These are phyloP conservation scores for Chaenocephalus aceratus DNA, from an alignment of 2,113 vertebrate genomes.

Conservation along the genomic window DNA sequence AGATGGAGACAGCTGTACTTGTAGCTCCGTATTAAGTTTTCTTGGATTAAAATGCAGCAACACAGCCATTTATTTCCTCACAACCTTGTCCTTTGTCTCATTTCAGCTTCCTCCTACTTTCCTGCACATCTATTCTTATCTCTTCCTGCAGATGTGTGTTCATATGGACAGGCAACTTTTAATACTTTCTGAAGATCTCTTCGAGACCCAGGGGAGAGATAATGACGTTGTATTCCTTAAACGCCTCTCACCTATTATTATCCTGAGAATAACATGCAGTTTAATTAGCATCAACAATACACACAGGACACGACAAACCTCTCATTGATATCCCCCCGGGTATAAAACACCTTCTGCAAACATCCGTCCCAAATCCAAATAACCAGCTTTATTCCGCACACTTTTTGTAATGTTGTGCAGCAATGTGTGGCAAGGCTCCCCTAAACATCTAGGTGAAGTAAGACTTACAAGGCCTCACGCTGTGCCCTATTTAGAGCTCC, in stretches of 20 bases:
- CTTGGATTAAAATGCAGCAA: slow-evolving; percentile 2
- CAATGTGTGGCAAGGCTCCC: slow-evolving; percentile 31
- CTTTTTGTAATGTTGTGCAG: slow-evolving; percentile 31
- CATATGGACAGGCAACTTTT: slow-evolving; percentile 23
- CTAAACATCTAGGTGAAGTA: slow-evolving; percentile 59
- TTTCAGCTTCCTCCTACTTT: slow-evolving; percentile 7
- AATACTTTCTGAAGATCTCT: slow-evolving; percentile 44
- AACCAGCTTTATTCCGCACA: slow-evolving; percentile 34
- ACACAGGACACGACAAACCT: slow-evolving; percentile 36
- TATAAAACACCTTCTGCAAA: slow-evolving; percentile 44
- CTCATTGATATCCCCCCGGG: slow-evolving; percentile 32
- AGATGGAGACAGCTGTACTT: not conserved
- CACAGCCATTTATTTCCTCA: slow-evolving; percentile 4
- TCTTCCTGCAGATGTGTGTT: slow-evolving; percentile 53
- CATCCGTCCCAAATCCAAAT: slow-evolving; percentile 55
- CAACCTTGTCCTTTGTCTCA: not conserved
- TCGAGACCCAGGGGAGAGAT: slow-evolving; percentile 32
- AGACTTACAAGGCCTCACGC: slow-evolving; percentile 55
- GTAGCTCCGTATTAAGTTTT: not conserved
- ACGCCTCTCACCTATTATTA: slow-evolving; percentile 46
- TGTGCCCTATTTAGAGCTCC: slow-evolving; percentile 54
- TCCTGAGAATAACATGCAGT: slow-evolving; percentile 32
- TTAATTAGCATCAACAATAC: slow-evolving; percentile 56
- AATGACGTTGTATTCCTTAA: slow-evolving; percentile 41
- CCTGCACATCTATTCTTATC: slow-evolving; percentile 60